A percentile compares a stretch with the other conserved stretches of the same genome.
phyloP scores from a whole-genome alignment of 2,888 invertebrate genomes.

The Pasiphila rectangulata region DNA sequence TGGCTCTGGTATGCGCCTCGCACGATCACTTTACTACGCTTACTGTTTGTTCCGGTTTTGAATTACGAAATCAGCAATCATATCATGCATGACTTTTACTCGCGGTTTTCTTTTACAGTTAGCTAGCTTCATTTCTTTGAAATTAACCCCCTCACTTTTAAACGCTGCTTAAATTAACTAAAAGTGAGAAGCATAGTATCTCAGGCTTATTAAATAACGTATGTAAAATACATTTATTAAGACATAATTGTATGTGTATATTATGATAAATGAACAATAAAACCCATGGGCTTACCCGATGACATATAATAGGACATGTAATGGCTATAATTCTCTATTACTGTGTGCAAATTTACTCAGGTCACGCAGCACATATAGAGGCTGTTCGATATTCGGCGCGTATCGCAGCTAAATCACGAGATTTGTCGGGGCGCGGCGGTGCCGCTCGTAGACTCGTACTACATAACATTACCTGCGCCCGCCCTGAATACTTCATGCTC shows the following conservation, averaged over 20 bases:
- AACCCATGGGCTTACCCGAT: slow-evolving; percentile 25
- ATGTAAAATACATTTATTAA: slow-evolving; percentile 2
- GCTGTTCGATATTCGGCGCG: slow-evolving; percentile 76
- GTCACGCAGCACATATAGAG: slow-evolving; percentile 73
- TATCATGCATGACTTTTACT: slow-evolving; percentile 34
- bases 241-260: slow-evolving; percentile 18
- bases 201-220: slow-evolving; percentile 23
- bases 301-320: slow-evolving; percentile 41
- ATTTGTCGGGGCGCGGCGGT: slow-evolving; percentile 72
- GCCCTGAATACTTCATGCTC: slow-evolving; percentile 78
- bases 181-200: too few relatives aligned
- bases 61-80: slow-evolving; percentile 30
- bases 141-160: too few relatives aligned
- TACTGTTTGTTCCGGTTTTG: slow-evolving; percentile 37
- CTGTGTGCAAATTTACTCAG: slow-evolving; percentile 72
- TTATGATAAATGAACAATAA: slow-evolving; percentile 24
- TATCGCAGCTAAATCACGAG: slow-evolving; percentile 78
- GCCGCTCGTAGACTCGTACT: slow-evolving; percentile 49
- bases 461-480: slow-evolving; percentile 76
- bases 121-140: slow-evolving; percentile 19
- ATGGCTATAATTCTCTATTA: slow-evolving; percentile 71
- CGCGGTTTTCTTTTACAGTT: slow-evolving; percentile 17
- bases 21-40: slow-evolving; percentile 42
- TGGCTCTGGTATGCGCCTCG: slow-evolving; percentile 45
- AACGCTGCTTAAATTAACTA: too few relatives aligned